Conservation (phyloP, 1,140 invertebrate genomes). For the Chrysomallon squamiferum region DNA sequence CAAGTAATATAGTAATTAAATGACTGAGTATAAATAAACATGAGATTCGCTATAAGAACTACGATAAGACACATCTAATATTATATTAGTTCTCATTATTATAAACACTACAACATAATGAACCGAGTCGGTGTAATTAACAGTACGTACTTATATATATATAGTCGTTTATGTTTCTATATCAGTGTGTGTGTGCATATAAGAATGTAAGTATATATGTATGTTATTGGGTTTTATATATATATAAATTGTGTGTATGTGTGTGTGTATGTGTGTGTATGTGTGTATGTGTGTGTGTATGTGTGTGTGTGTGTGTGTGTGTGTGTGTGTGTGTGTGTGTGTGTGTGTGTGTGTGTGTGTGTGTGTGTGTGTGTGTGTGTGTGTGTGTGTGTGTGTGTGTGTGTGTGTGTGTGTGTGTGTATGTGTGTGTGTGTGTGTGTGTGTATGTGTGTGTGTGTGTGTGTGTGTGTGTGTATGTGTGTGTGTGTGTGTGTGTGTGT, state of each 20-base stretch:
- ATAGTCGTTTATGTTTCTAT: not conserved
- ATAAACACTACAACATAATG: no score
- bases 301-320: not conserved
- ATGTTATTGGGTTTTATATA: conserved; percentile 4
- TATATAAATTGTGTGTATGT: conserved; percentile 1
- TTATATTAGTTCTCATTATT: no score
- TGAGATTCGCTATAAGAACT: no score
- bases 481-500: not conserved
- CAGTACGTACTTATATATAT: not conserved
- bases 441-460: not conserved
- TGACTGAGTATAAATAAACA: no score
- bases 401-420: not conserved
- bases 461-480: not conserved
- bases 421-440: not conserved
- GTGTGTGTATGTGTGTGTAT: not conserved
- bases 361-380: not conserved
- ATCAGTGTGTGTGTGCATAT: not conserved
- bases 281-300: not conserved
- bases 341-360: not conserved
- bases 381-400: not conserved
- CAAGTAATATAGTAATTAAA: no score
- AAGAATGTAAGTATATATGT: not conserved
- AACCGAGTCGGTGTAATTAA: no score
- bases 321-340: not conserved
- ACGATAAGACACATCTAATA: no score